Percentiles rank a stretch among this genome's conserved stretches.
These are phyloP conservation scores for Diplodus sargus DNA, from an alignment of 2,797 vertebrate genomes.

Conservation along the genomic window DNA sequence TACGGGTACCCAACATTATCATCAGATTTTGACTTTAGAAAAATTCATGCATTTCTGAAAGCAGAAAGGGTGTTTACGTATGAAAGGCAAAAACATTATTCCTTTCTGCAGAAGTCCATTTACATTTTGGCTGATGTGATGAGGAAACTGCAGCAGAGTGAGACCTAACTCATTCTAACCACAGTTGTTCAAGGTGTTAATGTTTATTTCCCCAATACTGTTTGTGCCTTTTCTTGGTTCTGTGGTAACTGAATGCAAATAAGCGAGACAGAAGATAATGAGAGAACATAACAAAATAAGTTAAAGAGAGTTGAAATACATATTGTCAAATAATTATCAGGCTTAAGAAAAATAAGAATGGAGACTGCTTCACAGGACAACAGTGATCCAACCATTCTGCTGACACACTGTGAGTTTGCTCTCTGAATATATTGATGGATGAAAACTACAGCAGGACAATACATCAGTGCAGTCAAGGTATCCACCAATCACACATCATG, in stretches of 20 bases:
- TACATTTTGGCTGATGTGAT: background rate
- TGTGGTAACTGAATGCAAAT: background rate
- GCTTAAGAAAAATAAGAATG: background rate
- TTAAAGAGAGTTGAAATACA: background rate
- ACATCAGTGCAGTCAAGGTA: slow-evolving; percentile 3
- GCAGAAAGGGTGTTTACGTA: background rate
- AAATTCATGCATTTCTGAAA: background rate
- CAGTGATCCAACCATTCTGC: background rate
- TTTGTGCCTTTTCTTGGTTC: background rate
- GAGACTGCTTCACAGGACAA: background rate
- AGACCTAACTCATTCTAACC: background rate
- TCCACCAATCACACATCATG: background rate
- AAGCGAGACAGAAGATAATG: background rate
- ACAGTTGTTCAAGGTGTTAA: background rate
- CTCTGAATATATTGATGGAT: background rate
- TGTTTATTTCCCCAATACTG: background rate
- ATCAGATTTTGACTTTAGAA: background rate
- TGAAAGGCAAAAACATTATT: background rate
- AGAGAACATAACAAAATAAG: background rate
- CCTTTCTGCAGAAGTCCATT: background rate
- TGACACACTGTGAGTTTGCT: background rate
- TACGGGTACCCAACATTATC: no score
- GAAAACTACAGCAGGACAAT: background rate
- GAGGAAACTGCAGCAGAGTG: background rate
- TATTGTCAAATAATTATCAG: background rate